These are phyloP conservation scores for Lucilia sericata DNA, from an alignment of 1,140 invertebrate species.

Conservation along the genomic window DNA sequence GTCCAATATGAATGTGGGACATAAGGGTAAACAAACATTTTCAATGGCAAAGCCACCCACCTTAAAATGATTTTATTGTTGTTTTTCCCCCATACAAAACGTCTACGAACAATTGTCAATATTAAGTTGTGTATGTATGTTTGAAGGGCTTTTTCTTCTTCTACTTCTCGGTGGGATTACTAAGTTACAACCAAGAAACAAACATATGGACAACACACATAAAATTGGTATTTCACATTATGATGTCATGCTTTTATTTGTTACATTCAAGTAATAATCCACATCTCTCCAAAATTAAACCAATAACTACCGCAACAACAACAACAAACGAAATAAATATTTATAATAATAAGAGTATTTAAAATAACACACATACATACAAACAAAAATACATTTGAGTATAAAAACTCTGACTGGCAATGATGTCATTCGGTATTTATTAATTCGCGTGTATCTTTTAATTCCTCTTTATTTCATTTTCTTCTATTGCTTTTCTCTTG, in stretches of 20 bases:
- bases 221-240: slow-evolving; percentile 10
- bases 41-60: neutral
- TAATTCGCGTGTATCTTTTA: neutral
- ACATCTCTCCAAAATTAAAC: neutral
- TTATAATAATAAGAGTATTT: no score
- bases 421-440: slow-evolving; percentile 41
- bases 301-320: no score
- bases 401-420: neutral
- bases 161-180: neutral
- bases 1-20: no score
- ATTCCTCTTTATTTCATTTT: neutral
- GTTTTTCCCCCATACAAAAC: neutral
- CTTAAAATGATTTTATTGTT: neutral
- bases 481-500: neutral
- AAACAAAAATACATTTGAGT: neutral
- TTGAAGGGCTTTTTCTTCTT: neutral
- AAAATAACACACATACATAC: neutral
- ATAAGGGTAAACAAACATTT: no score
- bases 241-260: slow-evolving; percentile 58
- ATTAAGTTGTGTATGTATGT: neutral
- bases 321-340: no score
- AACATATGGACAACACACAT: neutral
- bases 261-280: neutral
- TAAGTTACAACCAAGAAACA: neutral
- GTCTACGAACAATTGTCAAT: neutral